phyloP scores from a whole-genome alignment of 2,888 invertebrate genomes.

The Tachina grossa region DNA sequence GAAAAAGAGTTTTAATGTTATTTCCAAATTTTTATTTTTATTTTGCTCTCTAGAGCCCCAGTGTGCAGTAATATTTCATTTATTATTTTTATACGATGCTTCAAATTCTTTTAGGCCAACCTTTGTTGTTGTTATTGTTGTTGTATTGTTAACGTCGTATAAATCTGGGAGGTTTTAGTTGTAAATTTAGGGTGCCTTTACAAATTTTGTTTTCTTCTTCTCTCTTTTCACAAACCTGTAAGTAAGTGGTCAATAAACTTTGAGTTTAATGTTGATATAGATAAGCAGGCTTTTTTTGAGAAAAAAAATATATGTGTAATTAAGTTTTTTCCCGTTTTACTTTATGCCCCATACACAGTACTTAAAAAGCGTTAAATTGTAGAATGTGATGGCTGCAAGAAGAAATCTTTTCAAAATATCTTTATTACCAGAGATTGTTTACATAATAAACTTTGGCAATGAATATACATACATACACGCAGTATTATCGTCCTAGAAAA shows the following conservation, averaged over 20 bases:
- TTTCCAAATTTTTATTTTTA: no score
- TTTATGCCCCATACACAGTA: neutral
- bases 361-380: neutral
- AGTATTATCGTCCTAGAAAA: neutral
- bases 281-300: neutral
- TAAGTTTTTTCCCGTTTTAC: neutral
- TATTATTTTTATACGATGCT: neutral
- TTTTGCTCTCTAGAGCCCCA: neutral
- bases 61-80: neutral
- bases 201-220: neutral
- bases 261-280: neutral
- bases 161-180: slow-evolving; percentile 4
- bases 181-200: slow-evolving; percentile 2
- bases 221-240: neutral
- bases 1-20: no score
- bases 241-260: slow-evolving; percentile 33
- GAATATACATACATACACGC: neutral
- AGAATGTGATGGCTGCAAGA: neutral
- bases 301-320: neutral
- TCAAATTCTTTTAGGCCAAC: neutral
- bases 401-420: neutral
- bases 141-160: neutral
- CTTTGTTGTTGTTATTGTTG: neutral
- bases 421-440: neutral
- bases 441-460: neutral